Percentiles rank a stretch among this genome's conserved stretches.
phyloP scores from a whole-genome alignment of 2,113 vertebrate species.

The Taxidea taxus region DNA sequence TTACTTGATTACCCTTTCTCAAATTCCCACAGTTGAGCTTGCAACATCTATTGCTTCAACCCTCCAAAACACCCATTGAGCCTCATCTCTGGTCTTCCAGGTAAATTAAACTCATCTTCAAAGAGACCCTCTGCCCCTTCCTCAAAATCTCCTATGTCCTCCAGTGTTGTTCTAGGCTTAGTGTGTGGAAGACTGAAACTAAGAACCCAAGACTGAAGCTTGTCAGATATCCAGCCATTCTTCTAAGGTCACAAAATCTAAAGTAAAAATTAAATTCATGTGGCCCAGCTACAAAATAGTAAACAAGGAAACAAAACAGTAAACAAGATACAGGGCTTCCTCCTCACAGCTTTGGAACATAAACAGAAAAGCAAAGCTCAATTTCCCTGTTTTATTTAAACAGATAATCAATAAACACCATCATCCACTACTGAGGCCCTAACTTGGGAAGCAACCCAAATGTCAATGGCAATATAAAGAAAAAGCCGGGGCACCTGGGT shows the following conservation, averaged over 20 bases:
- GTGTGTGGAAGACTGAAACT: background rate
- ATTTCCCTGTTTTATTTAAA: background rate
- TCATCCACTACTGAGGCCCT: background rate
- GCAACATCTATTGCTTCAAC: background rate
- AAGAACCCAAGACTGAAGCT: background rate
- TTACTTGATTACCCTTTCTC: background rate
- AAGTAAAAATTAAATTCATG: background rate
- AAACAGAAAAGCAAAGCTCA: background rate
- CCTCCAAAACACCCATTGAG: background rate
- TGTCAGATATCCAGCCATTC: background rate
- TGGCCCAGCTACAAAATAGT: background rate
- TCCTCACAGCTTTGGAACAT: background rate
- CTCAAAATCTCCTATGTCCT: background rate
- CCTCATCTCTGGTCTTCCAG: background rate
- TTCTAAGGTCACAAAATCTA: constrained; percentile 5
- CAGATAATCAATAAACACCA: background rate
- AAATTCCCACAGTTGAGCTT: background rate
- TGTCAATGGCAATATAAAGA: background rate
- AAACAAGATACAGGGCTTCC: background rate
- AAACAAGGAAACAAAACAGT: background rate
- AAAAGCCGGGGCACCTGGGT: too few species aligned
- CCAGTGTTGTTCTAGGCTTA: background rate
- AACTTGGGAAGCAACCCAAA: background rate
- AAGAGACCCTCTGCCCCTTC: background rate
- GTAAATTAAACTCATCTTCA: background rate